Base-by-base conservation (phyloP, 2,888 invertebrate species). In the Eurois occulta region DNA sequence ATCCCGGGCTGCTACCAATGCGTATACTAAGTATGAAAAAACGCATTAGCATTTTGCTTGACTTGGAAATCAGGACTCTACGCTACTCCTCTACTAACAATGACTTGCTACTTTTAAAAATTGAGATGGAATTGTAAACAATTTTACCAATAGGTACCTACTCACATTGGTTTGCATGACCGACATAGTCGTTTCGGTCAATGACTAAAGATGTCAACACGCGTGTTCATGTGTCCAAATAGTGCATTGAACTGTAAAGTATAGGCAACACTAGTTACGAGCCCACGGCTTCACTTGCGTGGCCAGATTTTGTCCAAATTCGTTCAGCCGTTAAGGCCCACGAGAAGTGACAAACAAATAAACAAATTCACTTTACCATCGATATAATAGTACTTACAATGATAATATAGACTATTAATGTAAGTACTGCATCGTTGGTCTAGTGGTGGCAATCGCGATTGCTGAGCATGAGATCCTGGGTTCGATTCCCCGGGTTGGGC, bases 181-280 rank as follows among this genome's bases (percentile, higher is more conserved):
- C 75, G 55, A 84, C 77, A 73, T 81, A 67, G n/a, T 35, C 21
- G 84, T 79, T 78, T 71, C 82, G 87, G 78, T 79, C 73, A 71
- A 43, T 77, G 72, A 55, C 13, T 84, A 78, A 60, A 38, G n/a
- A 81, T 81, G 86, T 77, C 82, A 80, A 74, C 68, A 77, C 75
- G 77, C 75, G 41, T 75, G 77, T 70, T 21, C 75, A 72, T 72
- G 46, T 77, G 79, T 70, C 24, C 75, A 70, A 87, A 62, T 75
- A 81, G 75, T 71, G 70, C 84, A 80, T 60, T 87, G 78, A 86
- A 82, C 80, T 81, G 86, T 82, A 52, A 86, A 81, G 67, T 68
- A 79, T 66, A 72, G 62, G 65, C 43, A 38, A 62, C 68, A 77
- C 52, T 65, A 16, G 8, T 18, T n/a, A n/a, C n/a, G 8, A 18